phyloP scores from a whole-genome alignment of 2,797 vertebrate genomes.

The Pseudotriccus pelzelni region DNA sequence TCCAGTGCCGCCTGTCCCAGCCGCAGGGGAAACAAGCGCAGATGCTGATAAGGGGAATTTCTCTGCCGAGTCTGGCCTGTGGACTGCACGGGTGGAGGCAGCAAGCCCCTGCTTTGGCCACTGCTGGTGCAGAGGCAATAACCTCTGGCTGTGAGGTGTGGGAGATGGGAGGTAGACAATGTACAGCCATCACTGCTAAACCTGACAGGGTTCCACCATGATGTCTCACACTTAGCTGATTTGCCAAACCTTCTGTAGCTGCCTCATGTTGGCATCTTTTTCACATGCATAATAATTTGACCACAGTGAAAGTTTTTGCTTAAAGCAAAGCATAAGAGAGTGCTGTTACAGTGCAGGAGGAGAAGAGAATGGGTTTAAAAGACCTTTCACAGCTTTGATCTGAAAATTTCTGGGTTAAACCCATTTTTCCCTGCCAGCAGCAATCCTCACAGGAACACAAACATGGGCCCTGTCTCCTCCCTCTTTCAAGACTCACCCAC shows the following conservation, averaged over 20 bases:
- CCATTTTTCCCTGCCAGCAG: not conserved
- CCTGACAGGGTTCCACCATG: not conserved
- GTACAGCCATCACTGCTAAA: not conserved
- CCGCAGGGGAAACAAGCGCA: not conserved
- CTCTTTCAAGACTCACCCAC: not conserved
- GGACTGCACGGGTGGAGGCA: accelerated
- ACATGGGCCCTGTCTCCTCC: not conserved
- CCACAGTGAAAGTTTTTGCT: conserved; percentile 4
- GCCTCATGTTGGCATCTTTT: not conserved
- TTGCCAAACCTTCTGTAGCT: not conserved
- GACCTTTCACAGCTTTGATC: conserved; percentile 39
- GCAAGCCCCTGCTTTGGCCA: not conserved
- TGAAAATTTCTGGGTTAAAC: not conserved
- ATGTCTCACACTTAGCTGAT: not conserved
- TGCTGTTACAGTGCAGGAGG: not conserved
- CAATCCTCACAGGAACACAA: not conserved
- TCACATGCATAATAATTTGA: not conserved
- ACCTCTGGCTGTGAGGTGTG: not conserved
- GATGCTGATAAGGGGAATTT: not conserved
- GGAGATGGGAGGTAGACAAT: not conserved
- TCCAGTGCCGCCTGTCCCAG: not conserved
- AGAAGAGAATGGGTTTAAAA: not conserved
- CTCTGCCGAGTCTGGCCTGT: accelerated
- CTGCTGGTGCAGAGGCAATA: not conserved
- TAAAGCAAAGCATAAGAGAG: not conserved